Evolutionary conservation across 2,888 invertebrate genomes (phyloP).

Genomic region (Lycophotia porphyrea): DNA sequence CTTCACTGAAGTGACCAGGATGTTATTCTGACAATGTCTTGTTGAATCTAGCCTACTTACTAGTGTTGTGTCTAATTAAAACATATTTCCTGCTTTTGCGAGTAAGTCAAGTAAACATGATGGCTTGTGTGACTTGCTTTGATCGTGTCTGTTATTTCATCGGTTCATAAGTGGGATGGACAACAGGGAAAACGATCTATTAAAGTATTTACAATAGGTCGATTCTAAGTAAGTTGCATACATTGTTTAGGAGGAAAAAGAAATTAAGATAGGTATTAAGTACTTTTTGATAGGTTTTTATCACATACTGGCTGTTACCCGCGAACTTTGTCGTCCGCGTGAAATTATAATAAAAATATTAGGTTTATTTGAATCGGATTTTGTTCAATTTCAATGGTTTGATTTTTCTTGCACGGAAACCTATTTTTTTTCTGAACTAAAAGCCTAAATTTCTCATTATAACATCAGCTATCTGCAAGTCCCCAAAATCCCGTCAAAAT

Average conservation of each 20-base stretch:
- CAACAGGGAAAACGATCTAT: not conserved
- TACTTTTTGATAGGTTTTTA: not conserved
- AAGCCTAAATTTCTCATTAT: too few relatives aligned
- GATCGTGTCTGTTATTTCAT: not conserved
- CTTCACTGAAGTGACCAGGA: conserved; percentile 18
- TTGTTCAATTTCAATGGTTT: too few relatives aligned
- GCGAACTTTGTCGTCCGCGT: too few relatives aligned
- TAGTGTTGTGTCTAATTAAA: not conserved
- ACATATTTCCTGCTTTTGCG: conserved; percentile 8
- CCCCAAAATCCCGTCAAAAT: too few relatives aligned
- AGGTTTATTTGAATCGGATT: too few relatives aligned
- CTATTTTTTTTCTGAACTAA: too few relatives aligned
- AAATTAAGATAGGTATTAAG: not conserved
- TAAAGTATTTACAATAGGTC: not conserved
- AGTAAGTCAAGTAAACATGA: not conserved
- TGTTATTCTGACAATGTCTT: conserved; percentile 13
- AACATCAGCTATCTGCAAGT: too few relatives aligned
- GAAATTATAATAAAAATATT: too few relatives aligned
- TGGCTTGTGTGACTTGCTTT: not conserved
- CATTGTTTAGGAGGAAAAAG: not conserved
- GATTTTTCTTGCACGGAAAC: too few relatives aligned
- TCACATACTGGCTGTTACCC: too few relatives aligned
- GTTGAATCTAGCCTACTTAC: not conserved
- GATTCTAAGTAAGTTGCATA: not conserved
- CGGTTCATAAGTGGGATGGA: not conserved